phyloP scores from a whole-genome alignment of 2,888 invertebrate species.

The Drosophila borborema region DNA sequence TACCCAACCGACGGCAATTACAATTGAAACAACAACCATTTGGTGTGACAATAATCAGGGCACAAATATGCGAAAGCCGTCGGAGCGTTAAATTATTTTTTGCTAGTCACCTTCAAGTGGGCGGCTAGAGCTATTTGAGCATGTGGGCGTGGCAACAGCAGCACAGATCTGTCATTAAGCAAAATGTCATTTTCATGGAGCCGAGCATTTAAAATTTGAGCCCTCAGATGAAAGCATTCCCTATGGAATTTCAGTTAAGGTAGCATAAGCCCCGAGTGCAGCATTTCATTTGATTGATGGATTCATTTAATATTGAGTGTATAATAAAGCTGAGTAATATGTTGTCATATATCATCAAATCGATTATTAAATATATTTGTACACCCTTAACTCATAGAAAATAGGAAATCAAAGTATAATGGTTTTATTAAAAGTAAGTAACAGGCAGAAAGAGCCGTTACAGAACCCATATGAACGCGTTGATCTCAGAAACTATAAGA shows the following conservation, averaged over 20 bases:
- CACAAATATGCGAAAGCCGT: conserved; percentile 44
- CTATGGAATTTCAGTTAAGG: neutral
- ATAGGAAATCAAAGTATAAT: too few species aligned
- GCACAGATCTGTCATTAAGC: neutral
- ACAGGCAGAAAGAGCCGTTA: too few species aligned
- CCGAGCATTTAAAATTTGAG: neutral
- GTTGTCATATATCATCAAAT: neutral
- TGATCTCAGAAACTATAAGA: too few species aligned
- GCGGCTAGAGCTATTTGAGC: neutral
- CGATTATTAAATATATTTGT: neutral
- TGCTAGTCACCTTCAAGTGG: conserved; percentile 4
- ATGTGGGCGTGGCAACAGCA: conserved; percentile 1
- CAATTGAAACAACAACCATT: conserved; percentile 22
- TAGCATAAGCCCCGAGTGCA: neutral
- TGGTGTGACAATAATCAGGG: conserved; percentile 50
- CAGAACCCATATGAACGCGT: too few species aligned
- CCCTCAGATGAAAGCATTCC: neutral
- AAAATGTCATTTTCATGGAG: neutral
- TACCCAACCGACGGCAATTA: conserved; percentile 32
- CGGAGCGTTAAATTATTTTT: conserved; percentile 67
- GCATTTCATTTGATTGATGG: neutral
- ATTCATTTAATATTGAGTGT: neutral
- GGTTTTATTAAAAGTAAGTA: too few species aligned
- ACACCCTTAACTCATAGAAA: neutral
- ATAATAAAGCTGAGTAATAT: neutral